These are phyloP conservation scores for Myanophis thanlyinensis DNA, from an alignment of 2,113 vertebrate genomes.

Conservation along the genomic window DNA sequence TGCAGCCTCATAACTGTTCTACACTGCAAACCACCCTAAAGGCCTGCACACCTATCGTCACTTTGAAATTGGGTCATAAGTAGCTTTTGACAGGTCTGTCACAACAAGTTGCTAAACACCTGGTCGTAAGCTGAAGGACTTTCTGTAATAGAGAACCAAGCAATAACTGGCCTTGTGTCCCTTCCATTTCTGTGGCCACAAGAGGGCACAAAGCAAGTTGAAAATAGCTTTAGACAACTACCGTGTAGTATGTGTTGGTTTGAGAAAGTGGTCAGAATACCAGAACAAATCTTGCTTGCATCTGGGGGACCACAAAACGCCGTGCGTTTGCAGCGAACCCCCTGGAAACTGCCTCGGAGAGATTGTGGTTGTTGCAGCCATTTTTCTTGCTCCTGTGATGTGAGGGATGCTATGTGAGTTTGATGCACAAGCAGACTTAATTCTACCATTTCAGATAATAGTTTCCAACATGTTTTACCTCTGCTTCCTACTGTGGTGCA, in stretches of 20 bases:
- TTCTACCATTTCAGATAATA: too few relatives aligned
- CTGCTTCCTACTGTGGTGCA: too few relatives aligned
- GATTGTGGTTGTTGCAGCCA: background rate
- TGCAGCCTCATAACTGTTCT: too few relatives aligned
- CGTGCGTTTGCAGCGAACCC: background rate
- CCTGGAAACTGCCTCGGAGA: background rate
- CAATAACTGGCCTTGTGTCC: too few relatives aligned
- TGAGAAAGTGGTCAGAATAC: background rate
- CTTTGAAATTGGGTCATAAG: too few relatives aligned
- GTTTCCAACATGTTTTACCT: background rate
- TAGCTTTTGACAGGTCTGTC: too few relatives aligned
- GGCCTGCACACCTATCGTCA: too few relatives aligned
- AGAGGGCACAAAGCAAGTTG: conserved; percentile 40
- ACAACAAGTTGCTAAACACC: too few relatives aligned
- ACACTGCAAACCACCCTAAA: too few relatives aligned
- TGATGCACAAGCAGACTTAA: background rate
- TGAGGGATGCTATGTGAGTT: background rate
- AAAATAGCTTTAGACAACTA: background rate
- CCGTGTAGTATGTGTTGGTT: too few relatives aligned
- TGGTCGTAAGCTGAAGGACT: too few relatives aligned
- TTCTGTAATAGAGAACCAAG: background rate
- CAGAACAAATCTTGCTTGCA: background rate
- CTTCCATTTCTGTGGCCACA: conserved; percentile 31
- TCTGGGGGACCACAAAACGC: background rate
- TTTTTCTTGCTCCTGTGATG: background rate